A percentile compares a stretch with the other conserved stretches of the same genome.
phyloP scores from a whole-genome alignment of 2,888 invertebrate species.

The Raillietiella orientalis region DNA sequence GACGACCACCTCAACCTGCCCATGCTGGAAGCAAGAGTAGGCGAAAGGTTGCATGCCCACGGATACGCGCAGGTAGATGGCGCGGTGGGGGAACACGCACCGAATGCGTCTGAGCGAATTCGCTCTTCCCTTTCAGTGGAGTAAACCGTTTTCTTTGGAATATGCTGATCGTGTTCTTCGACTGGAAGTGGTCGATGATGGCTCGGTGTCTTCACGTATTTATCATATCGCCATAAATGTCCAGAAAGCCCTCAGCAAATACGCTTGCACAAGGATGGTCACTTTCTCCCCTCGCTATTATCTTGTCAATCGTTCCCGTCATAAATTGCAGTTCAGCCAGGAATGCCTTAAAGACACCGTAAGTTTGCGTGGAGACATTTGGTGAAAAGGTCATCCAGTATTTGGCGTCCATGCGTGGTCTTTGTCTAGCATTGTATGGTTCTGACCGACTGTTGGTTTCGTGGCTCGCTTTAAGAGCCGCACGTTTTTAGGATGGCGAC shows the following conservation, averaged over 20 bases:
- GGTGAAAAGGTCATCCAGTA: too few species aligned
- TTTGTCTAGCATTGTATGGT: too few species aligned
- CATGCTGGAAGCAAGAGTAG: slow-evolving; percentile 33
- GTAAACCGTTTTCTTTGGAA: slow-evolving; percentile 51
- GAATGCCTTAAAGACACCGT: slow-evolving; percentile 40
- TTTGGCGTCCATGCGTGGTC: too few species aligned
- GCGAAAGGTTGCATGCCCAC: slow-evolving; percentile 23
- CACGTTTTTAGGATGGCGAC: too few species aligned
- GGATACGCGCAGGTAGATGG: slow-evolving; percentile 20
- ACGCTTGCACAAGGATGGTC: slow-evolving; percentile 63
- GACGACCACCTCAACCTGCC: too few species aligned
- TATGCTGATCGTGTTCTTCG: slow-evolving; percentile 32
- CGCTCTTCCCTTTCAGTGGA: slow-evolving; percentile 50
- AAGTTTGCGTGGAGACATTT: too few species aligned
- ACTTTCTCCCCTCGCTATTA: slow-evolving; percentile 75
- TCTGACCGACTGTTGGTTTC: too few species aligned
- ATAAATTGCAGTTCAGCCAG: slow-evolving; percentile 57
- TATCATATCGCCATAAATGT: slow-evolving; percentile 67
- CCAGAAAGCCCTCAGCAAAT: slow-evolving; percentile 52
- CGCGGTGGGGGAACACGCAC: too few species aligned
- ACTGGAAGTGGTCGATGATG: slow-evolving; percentile 22
- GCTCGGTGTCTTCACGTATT: slow-evolving; percentile 31
- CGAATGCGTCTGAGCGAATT: too few species aligned
- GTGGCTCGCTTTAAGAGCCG: too few species aligned
- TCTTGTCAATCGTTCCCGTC: slow-evolving; percentile 50